Evolutionary conservation across 2,113 vertebrate genomes (phyloP).

Genomic region (Petaurus breviceps): DNA sequence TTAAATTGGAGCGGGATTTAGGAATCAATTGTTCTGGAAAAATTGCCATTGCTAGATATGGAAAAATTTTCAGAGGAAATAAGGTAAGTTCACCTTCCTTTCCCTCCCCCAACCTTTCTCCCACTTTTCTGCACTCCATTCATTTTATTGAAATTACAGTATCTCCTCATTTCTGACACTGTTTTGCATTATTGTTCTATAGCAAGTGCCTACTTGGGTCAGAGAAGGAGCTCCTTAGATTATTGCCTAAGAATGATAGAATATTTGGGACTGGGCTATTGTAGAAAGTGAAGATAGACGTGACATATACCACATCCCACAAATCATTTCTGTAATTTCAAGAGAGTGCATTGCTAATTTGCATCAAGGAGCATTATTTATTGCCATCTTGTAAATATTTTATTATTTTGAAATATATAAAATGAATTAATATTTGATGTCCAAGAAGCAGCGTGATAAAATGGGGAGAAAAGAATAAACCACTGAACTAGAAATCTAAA

Average conservation of each 20-base stretch:
- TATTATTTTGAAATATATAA: conserved; percentile 18
- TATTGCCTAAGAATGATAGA: not conserved
- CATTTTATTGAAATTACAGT: not conserved
- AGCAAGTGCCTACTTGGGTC: not conserved
- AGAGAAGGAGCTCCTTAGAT: not conserved
- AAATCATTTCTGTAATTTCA: not conserved
- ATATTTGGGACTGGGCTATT: not conserved
- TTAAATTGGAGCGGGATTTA: conserved; percentile 88
- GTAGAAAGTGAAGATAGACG: not conserved
- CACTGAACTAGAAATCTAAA: not conserved
- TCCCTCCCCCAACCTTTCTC: not conserved
- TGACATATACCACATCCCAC: not conserved
- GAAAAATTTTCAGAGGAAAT: conserved; percentile 97
- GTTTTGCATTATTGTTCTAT: not conserved
- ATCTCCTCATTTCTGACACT: not conserved
- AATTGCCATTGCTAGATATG: conserved; percentile 96
- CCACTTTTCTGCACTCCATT: not conserved
- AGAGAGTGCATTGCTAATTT: not conserved
- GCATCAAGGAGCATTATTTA: not conserved
- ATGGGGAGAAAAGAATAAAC: not conserved
- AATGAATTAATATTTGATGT: conserved; percentile 27
- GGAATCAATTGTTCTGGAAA: conserved; percentile 91
- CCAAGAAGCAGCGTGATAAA: not conserved
- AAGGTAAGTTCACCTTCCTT: conserved; percentile 86
- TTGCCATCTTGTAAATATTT: conserved; percentile 45